phyloP scores from a whole-genome alignment of 2,113 vertebrate genomes.

The Rynchops niger region DNA sequence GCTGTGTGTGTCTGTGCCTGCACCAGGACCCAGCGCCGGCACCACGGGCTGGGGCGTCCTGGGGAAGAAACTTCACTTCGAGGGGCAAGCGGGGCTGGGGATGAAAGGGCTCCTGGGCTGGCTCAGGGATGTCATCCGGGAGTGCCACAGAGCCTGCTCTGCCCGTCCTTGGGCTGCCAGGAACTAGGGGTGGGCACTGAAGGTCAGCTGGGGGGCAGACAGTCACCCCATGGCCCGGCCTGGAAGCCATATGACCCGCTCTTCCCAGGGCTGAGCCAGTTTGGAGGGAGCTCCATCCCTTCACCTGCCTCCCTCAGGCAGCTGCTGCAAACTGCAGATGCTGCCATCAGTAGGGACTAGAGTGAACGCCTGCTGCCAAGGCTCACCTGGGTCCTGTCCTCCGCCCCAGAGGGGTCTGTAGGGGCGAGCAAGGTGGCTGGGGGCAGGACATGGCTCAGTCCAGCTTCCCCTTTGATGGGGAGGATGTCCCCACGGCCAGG shows the following conservation, averaged over 20 bases:
- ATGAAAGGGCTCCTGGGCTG: neutral
- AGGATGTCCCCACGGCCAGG: neutral
- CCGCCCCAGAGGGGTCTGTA: neutral
- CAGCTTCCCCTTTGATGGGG: neutral
- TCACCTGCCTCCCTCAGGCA: neutral
- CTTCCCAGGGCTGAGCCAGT: neutral
- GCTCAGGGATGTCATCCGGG: neutral
- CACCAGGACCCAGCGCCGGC: fast-evolving
- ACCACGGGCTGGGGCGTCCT: fast-evolving
- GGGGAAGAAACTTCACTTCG: neutral
- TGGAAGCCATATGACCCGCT: neutral
- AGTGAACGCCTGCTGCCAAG: neutral
- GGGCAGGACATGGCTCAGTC: neutral
- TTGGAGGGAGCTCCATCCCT: neutral
- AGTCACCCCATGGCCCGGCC: fast-evolving
- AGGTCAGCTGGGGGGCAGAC: neutral
- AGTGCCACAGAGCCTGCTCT: neutral
- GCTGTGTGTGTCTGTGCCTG: neutral
- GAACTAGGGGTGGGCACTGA: neutral
- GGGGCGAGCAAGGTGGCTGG: fast-evolving
- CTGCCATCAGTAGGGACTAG: neutral
- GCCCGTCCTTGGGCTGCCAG: neutral
- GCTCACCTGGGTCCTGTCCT: neutral
- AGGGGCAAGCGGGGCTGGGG: neutral
- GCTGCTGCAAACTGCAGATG: neutral